Conservation (phyloP, 2,888 invertebrate species). For the Chrysotoxum bicinctum region DNA sequence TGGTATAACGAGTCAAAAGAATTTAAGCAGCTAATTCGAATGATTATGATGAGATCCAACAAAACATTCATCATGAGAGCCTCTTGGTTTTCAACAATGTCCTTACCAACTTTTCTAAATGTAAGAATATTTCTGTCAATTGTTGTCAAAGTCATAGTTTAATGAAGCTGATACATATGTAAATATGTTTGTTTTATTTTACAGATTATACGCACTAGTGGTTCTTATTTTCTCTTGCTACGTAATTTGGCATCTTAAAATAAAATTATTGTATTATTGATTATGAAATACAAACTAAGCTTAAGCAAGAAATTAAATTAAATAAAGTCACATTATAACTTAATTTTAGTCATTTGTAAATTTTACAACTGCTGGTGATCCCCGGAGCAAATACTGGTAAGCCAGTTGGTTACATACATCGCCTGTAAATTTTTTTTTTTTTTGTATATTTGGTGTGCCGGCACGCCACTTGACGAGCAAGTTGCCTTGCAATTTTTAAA, state of each 20-base stretch:
- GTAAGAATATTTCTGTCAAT: constrained; percentile 73
- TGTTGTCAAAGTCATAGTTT: neutral
- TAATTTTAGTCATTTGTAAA: no score
- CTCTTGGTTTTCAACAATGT: constrained; percentile 78
- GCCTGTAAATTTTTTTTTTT: no score
- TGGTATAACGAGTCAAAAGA: constrained; percentile 77
- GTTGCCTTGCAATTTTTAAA: no score
- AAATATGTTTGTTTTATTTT: constrained; percentile 35
- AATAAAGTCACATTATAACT: no score
- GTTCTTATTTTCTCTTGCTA: constrained; percentile 78
- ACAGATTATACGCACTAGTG: constrained; percentile 78
- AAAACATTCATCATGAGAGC: constrained; percentile 74
- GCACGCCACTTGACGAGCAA: no score
- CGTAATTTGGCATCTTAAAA: constrained; percentile 73
- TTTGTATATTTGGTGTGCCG: no score
- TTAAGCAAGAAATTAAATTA: no score
- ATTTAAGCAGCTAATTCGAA: constrained; percentile 75
- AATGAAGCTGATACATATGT: neutral
- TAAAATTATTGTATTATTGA: neutral
- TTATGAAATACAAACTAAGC: no score
- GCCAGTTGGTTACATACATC: no score
- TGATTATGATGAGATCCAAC: constrained; percentile 78
- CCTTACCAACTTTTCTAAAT: constrained; percentile 77
- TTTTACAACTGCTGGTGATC: no score
- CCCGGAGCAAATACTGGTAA: no score